Conservation (phyloP, 2,797 vertebrate genomes). For the Lacerta viridis region DNA sequence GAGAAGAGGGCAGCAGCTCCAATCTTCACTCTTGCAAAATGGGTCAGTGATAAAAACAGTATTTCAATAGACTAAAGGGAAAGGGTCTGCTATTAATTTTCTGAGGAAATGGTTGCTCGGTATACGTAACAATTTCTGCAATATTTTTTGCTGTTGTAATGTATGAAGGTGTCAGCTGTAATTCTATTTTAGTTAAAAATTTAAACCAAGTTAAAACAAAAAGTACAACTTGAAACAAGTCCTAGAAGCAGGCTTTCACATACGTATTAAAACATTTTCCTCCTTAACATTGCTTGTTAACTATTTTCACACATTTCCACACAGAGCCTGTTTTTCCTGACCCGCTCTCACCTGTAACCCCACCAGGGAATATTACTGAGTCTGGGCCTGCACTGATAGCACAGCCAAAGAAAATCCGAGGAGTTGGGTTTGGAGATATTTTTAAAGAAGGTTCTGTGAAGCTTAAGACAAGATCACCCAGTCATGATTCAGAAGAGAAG, state of each 20-base stretch:
- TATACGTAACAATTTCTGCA: not conserved
- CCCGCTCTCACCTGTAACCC: conserved; percentile 81
- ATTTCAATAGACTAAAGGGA: not conserved
- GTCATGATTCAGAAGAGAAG: conserved; percentile 88
- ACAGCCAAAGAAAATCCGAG: conserved; percentile 94
- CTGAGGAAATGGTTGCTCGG: not conserved
- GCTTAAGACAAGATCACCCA: conserved; percentile 86
- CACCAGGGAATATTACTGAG: conserved; percentile 83
- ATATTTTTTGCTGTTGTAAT: not conserved
- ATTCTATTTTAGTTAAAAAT: not conserved
- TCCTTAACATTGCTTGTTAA: not conserved
- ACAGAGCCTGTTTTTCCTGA: conserved; percentile 80
- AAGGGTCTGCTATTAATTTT: not conserved
- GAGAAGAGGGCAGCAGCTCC: no score
- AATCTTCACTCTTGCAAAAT: no score
- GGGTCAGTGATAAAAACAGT: no score
- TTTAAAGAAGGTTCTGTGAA: conserved; percentile 95
- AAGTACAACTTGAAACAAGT: not conserved
- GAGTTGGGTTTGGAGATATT: conserved; percentile 95
- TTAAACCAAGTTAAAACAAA: not conserved
- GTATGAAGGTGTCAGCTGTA: not conserved
- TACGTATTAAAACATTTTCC: not conserved
- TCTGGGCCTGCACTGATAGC: conserved; percentile 75
- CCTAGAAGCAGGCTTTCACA: not conserved
- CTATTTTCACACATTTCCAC: conserved; percentile 29